Percentiles rank a stretch among this genome's conserved stretches.
These are phyloP conservation scores for Phaethornis superciliosus DNA, from an alignment of 2,113 vertebrate species.

Conservation along the genomic window DNA sequence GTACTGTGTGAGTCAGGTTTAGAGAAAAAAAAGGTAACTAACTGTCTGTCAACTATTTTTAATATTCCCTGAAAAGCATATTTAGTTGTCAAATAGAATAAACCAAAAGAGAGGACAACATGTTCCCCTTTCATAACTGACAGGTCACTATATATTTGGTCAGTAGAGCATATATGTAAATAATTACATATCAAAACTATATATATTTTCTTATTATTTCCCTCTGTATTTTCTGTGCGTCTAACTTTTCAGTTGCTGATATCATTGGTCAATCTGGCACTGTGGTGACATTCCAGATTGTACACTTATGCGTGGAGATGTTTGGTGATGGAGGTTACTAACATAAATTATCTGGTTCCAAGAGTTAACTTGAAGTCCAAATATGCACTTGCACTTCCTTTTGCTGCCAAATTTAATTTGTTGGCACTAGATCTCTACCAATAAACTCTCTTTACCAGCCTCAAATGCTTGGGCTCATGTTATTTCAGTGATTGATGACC, in stretches of 20 bases:
- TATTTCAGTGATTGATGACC: neutral
- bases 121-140: neutral
- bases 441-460: neutral
- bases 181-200: rapidly evolving
- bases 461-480: rapidly evolving
- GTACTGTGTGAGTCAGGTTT: neutral
- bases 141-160: rapidly evolving
- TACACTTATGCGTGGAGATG: rapidly evolving
- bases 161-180: neutral
- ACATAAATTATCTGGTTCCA: neutral
- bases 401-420: neutral
- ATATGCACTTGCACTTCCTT: neutral
- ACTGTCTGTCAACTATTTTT: neutral
- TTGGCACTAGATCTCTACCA: neutral
- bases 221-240: neutral
- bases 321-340: neutral
- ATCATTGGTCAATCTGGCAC: neutral
- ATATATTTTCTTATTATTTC: neutral
- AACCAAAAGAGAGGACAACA: neutral
- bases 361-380: neutral
- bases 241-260: neutral
- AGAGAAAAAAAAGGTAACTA: neutral
- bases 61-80: neutral
- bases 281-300: rapidly evolving
- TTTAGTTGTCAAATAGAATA: neutral